Base-by-base conservation (phyloP, 37 sponge, comb jelly and placozoan species). In the Tethya wilhelma region DNA sequence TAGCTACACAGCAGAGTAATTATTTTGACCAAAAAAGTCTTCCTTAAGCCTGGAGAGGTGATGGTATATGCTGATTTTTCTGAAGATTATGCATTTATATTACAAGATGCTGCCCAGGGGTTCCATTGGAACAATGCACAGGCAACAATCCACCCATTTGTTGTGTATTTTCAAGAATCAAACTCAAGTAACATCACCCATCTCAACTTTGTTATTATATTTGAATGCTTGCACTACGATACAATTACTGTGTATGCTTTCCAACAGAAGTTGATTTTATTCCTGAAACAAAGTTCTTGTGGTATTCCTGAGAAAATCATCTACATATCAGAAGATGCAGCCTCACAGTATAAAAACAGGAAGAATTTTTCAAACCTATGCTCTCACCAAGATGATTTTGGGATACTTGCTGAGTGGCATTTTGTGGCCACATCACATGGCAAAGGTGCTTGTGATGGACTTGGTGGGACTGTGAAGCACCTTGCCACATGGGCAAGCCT, bases 91-190 rank as follows among this genome's bases (percentile, higher is more conserved):
- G 30, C 76, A 26, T 84, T 84, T 72, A 30, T 84, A 34, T 29
- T 84, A 20, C 75, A 84, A 44, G 84, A 84, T 67, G 84, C 75
- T 40, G 69, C 68, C 28, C 83, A 84, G 37, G 84, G 77, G 31
- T 84, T 75, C 36, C 84, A 84, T 38, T 84, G 84, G 84, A 84
- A 84, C 29, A 75, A 84, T 30, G 31, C 84, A 26, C 84, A 84
- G 39, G 84, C 84, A 25, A 84, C 84, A 1, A n/a, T 84, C 68
- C 71, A 26, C 75, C 32, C 77, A 75, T 23, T 30, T 14, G 53
- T 49, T 49, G 53, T 14, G 9, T 49, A 49, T 14, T 49, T 49
- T 14, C 9, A 14, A 49, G 53, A 49, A 49, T 49, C 53, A 49
- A 49, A 49, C 53, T 19, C 53, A 9, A 49, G 53, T 49, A 14